These are phyloP conservation scores for Myopa tessellatipennis DNA, from an alignment of 2,888 invertebrate genomes.

Conservation along the genomic window DNA sequence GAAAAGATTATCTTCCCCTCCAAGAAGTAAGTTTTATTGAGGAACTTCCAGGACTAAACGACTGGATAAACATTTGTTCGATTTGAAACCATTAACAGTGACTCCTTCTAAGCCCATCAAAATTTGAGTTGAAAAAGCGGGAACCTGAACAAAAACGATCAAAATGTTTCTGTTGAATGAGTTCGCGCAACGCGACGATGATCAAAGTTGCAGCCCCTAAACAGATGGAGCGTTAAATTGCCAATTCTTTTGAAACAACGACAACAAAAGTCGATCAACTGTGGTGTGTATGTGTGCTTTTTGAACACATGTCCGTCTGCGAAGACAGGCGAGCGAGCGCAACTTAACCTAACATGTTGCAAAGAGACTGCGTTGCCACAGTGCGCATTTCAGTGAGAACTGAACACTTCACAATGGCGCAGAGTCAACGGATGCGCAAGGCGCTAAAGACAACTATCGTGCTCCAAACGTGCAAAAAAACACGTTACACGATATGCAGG, in stretches of 20 bases:
- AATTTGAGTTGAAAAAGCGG: background rate
- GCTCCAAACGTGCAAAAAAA: background rate
- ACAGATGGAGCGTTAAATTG: constrained; percentile 60
- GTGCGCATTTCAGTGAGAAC: background rate
- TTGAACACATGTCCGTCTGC: constrained; percentile 1
- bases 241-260: constrained; percentile 53
- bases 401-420: background rate
- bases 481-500: constrained; percentile 3
- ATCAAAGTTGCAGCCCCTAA: constrained; percentile 24
- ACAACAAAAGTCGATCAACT: constrained; percentile 21
- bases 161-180: background rate
- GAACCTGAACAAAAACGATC: background rate
- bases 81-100: background rate
- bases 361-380: background rate
- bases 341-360: constrained; percentile 25
- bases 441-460: background rate
- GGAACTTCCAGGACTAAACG: background rate
- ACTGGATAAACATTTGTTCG: background rate
- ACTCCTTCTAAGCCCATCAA: background rate
- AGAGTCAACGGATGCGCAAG: background rate
- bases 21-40: background rate
- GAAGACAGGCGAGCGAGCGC: no score
- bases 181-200: background rate
- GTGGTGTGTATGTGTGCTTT: background rate
- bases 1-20: background rate